Evolutionary conservation across 2,797 vertebrate genomes (phyloP), one percentile per base, ranked within the genome.

Genomic region (Pseudomugil gertrudae): DNA sequence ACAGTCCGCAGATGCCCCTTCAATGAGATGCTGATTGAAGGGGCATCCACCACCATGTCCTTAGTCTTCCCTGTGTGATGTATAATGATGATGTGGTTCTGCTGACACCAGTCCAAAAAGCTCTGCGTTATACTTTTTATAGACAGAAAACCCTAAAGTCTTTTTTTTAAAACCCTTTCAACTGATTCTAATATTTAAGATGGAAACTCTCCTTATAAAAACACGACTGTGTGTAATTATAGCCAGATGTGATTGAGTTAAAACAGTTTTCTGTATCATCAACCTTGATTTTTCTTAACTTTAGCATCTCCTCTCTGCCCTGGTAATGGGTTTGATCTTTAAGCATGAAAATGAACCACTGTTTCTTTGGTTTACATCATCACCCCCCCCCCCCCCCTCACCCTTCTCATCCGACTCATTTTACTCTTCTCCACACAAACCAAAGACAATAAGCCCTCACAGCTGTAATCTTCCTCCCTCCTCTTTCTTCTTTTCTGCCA

Each of bases 321-420:
- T 24, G 51, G 40, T 43, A 27, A 40, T 83, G 70, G 78, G 68
- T 69, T 79, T 72, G 82, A 75, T 71, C 55, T 70, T 78, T 0
- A 0, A 68, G 40, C 2, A 26, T 15, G 83, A 66, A 78, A 71
- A 68, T 71, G 32, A 79, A 60, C 51, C 26, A 33, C 76, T 69
- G 75, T 80, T 80, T 56, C 64, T 54, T 66, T 74, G 2, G 40
- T 80, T 87, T 72, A 84, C 82, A 79, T 84, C 84, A 84, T 67
- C 54, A 59, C 59, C 48, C 14, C 76, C 68, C 15, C 45, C 66
- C 21, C 40, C 38, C 30, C 27, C 29, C 11, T 50, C 60, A 21
- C 64, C 48, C 55, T 69, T 27, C 66, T 78, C 66, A 56, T 66
- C 69, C 72, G 66, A 24, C 63, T 57, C 65, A 6, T 64, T 62